A percentile compares a stretch with the other conserved stretches of the same genome.
These are phyloP conservation scores for Drosophila bipectinata DNA, from an alignment of 1,140 invertebrate genomes.

Conservation along the genomic window DNA sequence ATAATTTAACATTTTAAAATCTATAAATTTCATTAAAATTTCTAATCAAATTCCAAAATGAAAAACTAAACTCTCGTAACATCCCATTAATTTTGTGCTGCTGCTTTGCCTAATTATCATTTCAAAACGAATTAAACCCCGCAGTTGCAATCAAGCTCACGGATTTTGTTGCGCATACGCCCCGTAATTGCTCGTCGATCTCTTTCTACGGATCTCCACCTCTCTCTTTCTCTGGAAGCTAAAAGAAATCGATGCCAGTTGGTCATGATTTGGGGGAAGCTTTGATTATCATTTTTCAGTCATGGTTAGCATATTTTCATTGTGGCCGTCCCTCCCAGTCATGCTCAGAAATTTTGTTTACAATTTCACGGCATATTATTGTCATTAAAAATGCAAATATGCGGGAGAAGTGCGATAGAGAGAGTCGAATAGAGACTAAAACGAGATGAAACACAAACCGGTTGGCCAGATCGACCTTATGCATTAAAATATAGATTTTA, in stretches of 20 bases:
- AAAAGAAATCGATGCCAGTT: constrained; percentile 39
- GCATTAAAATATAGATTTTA: constrained; percentile 66
- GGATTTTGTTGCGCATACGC: constrained; percentile 55
- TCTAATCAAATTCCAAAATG: background rate
- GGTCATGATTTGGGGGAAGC: constrained; percentile 44
- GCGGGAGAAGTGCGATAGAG: constrained; percentile 33
- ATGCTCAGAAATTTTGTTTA: constrained; percentile 60
- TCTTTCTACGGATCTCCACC: background rate
- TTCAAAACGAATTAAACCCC: constrained; percentile 34
- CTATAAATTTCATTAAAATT: background rate
- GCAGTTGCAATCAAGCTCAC: constrained; percentile 35
- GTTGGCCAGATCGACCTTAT: constrained; percentile 65
- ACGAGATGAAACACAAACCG: constrained; percentile 46
- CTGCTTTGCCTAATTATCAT: constrained; percentile 29
- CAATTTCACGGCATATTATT: constrained; percentile 77
- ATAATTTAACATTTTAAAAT: background rate
- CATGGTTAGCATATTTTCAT: constrained; percentile 47
- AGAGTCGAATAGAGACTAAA: constrained; percentile 22
- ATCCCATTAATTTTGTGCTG: constrained; percentile 10
- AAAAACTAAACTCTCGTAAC: too few relatives aligned
- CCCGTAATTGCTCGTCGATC: constrained; percentile 25
- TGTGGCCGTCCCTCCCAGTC: constrained; percentile 20
- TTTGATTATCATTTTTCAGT: constrained; percentile 41
- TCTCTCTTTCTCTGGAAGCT: background rate
- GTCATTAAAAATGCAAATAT: constrained; percentile 78